These are phyloP conservation scores for Copsychus sechellarum DNA, from an alignment of 2,113 vertebrate species.

Conservation along the genomic window DNA sequence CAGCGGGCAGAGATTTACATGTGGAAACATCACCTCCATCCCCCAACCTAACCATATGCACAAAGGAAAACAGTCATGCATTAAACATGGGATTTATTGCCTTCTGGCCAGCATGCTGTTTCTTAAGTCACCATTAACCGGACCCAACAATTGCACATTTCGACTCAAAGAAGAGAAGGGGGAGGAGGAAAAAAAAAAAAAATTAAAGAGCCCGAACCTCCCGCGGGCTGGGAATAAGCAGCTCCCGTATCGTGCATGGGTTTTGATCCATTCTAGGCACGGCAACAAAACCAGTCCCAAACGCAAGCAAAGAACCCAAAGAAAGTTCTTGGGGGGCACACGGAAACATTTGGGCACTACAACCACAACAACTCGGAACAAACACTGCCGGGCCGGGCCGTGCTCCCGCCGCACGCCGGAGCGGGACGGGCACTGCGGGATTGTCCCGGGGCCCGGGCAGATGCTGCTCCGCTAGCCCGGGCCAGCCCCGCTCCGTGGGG, in stretches of 20 bases:
- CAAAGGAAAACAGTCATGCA: slow-evolving; percentile 93
- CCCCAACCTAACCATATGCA: slow-evolving; percentile 82
- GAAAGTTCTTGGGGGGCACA: not conserved
- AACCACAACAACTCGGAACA: not conserved
- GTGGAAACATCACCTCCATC: slow-evolving; percentile 78
- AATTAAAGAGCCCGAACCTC: not conserved
- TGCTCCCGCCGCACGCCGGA: not conserved
- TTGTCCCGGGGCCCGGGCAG: not conserved
- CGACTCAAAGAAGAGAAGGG: slow-evolving; percentile 32
- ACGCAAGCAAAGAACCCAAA: not conserved
- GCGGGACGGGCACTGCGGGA: not conserved
- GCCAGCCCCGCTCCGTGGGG: not conserved
- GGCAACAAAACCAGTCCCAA: not conserved
- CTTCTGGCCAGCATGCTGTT: slow-evolving; percentile 81
- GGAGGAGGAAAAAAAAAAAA: not conserved
- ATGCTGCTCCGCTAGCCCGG: not conserved
- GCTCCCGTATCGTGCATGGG: not conserved
- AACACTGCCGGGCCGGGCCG: not conserved
- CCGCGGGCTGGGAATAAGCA: not conserved
- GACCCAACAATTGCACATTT: slow-evolving; percentile 69
- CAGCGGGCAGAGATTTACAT: slow-evolving; percentile 70
- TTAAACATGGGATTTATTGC: slow-evolving; percentile 92
- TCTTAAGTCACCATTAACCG: slow-evolving; percentile 75
- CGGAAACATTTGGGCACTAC: not conserved
- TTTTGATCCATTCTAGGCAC: not conserved